A percentile compares a stretch with the other conserved stretches of the same genome.
phyloP scores from a whole-genome alignment of 2,113 vertebrate genomes.

The Gobiocypris rarus region DNA sequence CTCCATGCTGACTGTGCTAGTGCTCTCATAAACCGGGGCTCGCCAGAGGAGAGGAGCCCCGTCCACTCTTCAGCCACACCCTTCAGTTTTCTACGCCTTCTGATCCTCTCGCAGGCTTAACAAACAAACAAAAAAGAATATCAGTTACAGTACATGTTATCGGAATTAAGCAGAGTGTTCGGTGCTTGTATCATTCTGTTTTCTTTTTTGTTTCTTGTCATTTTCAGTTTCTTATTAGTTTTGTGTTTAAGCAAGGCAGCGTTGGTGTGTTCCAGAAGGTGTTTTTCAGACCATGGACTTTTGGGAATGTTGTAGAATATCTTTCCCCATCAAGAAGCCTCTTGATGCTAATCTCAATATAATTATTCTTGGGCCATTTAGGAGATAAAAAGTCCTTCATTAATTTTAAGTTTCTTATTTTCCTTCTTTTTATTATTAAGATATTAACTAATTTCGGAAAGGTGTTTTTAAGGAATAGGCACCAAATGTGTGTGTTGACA shows the following conservation, averaged over 20 bases:
- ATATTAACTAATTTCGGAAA: constrained; percentile 59
- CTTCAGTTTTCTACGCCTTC: constrained; percentile 67
- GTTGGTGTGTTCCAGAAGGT: constrained; percentile 39
- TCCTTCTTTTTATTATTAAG: not conserved
- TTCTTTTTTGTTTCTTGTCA: constrained; percentile 53
- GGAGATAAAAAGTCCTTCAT: constrained; percentile 49
- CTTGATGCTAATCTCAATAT: constrained; percentile 52
- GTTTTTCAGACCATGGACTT: constrained; percentile 51
- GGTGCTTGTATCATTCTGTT: constrained; percentile 69
- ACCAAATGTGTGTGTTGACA: constrained; percentile 63
- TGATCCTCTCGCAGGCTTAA: constrained; percentile 73
- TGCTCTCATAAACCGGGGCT: constrained; percentile 86
- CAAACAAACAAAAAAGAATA: constrained; percentile 64
- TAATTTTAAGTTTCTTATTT: constrained; percentile 44
- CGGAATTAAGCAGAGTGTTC: constrained; percentile 72
- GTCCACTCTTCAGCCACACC: constrained; percentile 48
- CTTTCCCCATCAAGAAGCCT: constrained; percentile 59
- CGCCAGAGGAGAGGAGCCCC: constrained; percentile 64
- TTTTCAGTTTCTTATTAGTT: constrained; percentile 57
- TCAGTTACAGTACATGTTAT: constrained; percentile 63
- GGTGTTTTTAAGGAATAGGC: constrained; percentile 52
- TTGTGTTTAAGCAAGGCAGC: constrained; percentile 53
- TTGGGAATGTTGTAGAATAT: constrained; percentile 56
- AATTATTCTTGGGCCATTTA: constrained; percentile 52
- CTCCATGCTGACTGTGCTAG: constrained; percentile 85